Evolutionary conservation across 2,113 vertebrate species (phyloP).

Genomic region (Calonectris borealis): DNA sequence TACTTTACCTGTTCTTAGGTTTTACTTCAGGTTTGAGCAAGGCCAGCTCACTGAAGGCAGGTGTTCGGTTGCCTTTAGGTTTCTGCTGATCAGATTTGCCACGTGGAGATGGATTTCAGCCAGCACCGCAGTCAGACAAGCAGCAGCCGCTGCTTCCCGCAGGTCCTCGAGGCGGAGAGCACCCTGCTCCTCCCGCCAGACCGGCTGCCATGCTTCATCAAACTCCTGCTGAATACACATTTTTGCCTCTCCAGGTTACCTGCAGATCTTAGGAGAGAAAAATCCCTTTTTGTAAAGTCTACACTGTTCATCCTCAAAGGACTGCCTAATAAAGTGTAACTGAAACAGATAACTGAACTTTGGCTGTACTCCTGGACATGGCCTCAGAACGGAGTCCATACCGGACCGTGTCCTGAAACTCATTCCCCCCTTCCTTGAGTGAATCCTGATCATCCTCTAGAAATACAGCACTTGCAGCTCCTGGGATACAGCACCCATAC

Average conservation of each 20-base stretch:
- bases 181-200: slow-evolving; percentile 79
- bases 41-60: slow-evolving; percentile 77
- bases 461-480: neutral
- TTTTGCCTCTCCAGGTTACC: slow-evolving; percentile 75
- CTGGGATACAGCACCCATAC: neutral
- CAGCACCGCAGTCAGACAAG: slow-evolving; percentile 80
- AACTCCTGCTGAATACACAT: slow-evolving; percentile 81
- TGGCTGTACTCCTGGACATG: neutral
- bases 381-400: neutral
- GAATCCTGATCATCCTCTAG: neutral
- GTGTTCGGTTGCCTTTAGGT: slow-evolving; percentile 80
- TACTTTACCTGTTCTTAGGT: neutral
- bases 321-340: neutral
- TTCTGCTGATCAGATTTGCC: slow-evolving; percentile 79
- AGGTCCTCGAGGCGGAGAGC: slow-evolving; percentile 81
- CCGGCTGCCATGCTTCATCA: slow-evolving; percentile 78
- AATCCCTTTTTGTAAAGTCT: neutral
- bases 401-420: neutral
- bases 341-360: neutral
- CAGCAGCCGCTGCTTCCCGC: slow-evolving; percentile 80
- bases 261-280: neutral
- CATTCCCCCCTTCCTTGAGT: neutral
- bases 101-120: slow-evolving; percentile 79
- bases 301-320: neutral
- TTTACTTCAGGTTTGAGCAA: slow-evolving; percentile 69